These are phyloP conservation scores for Calephelis perditalis DNA, from an alignment of 2,888 invertebrate genomes.

Conservation along the genomic window DNA sequence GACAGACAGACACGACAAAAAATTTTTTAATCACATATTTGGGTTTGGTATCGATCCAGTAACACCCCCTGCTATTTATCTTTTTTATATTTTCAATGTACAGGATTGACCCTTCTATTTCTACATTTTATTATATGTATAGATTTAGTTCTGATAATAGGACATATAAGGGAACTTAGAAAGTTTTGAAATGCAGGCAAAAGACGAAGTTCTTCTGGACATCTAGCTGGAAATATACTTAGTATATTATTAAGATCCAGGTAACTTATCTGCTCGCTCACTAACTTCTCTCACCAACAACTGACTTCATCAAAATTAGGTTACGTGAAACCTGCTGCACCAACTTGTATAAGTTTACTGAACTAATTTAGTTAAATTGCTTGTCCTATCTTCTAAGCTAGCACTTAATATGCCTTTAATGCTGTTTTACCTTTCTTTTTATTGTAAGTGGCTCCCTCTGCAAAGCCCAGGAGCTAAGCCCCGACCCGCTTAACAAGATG, in stretches of 20 bases:
- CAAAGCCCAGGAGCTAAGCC: constrained; percentile 94
- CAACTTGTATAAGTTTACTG: constrained; percentile 13
- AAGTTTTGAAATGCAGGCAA: too few relatives aligned
- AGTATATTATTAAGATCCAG: too few relatives aligned
- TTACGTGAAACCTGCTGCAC: not conserved
- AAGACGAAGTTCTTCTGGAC: constrained; percentile 2
- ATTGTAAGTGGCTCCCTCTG: constrained; percentile 90
- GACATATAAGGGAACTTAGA: not conserved
- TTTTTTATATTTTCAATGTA: too few relatives aligned
- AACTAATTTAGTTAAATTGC: constrained; percentile 26
- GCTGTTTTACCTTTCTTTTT: constrained; percentile 79
- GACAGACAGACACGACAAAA: too few relatives aligned
- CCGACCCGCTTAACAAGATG: constrained; percentile 93
- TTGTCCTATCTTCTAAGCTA: constrained; percentile 25
- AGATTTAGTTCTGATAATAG: too few relatives aligned
- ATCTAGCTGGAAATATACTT: not conserved
- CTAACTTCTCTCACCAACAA: constrained; percentile 12
- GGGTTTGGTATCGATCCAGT: too few relatives aligned
- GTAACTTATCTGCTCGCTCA: not conserved
- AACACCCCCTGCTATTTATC: too few relatives aligned
- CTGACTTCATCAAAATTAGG: constrained; percentile 7
- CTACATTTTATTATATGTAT: too few relatives aligned
- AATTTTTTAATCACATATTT: too few relatives aligned
- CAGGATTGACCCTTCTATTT: too few relatives aligned
- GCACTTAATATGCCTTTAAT: constrained; percentile 34